Evolutionary conservation across 1,140 invertebrate genomes (phyloP).

Genomic region (Eufriesea mexicana): DNA sequence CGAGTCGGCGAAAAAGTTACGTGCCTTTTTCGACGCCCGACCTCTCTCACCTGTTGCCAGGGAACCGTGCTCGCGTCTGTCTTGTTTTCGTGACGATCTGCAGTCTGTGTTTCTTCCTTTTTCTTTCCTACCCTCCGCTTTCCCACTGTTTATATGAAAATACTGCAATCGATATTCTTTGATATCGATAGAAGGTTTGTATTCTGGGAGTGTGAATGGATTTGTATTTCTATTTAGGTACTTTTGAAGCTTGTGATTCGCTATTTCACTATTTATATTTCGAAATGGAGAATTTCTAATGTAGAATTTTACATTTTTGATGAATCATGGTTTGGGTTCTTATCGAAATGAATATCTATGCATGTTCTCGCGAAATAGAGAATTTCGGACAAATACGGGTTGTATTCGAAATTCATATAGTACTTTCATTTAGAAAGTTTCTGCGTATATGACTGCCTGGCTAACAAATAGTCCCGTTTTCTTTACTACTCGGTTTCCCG

Average conservation of each 20-base stretch:
- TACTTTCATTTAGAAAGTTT: constrained; percentile 9
- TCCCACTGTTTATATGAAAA: background rate
- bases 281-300: too few relatives aligned
- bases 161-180: too few relatives aligned
- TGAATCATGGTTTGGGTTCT: background rate
- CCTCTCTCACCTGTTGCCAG: constrained; percentile 68
- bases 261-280: too few relatives aligned
- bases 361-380: background rate
- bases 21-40: constrained; percentile 44
- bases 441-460: background rate
- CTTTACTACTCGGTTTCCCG: constrained; percentile 6
- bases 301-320: background rate
- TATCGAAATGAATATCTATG: background rate
- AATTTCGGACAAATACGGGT: background rate
- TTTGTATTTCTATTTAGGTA: too few relatives aligned
- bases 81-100: constrained; percentile 40
- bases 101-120: background rate
- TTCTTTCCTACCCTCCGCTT: background rate
- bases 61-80: constrained; percentile 23
- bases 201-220: too few relatives aligned
- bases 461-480: constrained; percentile 15
- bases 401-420: background rate
- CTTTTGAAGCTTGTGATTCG: too few relatives aligned
- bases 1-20: constrained; percentile 57
- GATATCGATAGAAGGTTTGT: too few relatives aligned